Conservation (phyloP, 2,113 vertebrate genomes). For the Steatornis caripensis region DNA sequence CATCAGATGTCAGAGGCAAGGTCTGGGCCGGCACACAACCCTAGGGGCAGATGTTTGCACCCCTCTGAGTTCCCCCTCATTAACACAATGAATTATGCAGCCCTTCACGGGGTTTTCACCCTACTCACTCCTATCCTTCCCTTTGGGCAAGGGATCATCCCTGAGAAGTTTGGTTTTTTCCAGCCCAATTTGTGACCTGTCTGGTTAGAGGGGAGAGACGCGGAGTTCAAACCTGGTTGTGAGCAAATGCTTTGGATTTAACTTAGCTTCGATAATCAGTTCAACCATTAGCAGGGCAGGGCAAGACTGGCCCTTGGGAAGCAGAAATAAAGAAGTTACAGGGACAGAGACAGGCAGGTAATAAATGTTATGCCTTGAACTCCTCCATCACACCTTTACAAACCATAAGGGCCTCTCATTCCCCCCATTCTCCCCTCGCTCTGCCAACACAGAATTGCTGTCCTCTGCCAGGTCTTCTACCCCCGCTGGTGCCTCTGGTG, state of each 20-base stretch:
- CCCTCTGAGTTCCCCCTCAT: rapidly evolving
- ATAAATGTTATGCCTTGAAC: neutral
- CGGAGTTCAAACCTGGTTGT: neutral
- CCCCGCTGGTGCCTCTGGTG: rapidly evolving
- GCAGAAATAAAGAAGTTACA: neutral
- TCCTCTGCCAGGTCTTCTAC: neutral
- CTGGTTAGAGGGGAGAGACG: neutral
- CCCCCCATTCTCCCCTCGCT: rapidly evolving
- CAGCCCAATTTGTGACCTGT: neutral
- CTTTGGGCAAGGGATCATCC: neutral
- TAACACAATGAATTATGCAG: neutral
- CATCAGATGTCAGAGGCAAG: neutral
- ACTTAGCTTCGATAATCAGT: neutral
- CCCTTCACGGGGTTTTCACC: neutral
- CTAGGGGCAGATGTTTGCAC: neutral
- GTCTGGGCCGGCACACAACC: neutral
- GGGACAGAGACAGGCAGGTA: neutral
- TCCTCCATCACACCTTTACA: neutral
- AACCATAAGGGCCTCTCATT: neutral
- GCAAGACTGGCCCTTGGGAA: neutral
- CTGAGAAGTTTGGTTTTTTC: neutral
- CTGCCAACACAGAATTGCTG: rapidly evolving
- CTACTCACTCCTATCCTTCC: neutral
- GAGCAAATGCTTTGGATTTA: neutral
- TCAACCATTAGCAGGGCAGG: neutral